Conservation (phyloP, 2,113 vertebrate genomes). For the Hyperopisus bebe region DNA sequence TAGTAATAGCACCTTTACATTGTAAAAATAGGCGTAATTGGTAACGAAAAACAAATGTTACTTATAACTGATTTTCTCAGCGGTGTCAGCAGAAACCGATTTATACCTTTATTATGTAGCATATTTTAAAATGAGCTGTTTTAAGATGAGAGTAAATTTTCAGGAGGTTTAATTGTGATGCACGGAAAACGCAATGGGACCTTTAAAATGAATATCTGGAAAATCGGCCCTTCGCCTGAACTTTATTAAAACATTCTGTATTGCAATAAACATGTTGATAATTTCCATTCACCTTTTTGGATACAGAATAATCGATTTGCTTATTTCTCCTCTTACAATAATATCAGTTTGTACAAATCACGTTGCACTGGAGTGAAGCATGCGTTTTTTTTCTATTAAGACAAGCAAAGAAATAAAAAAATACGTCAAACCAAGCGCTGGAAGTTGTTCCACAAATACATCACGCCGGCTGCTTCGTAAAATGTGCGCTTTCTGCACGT, state of each 20-base stretch:
- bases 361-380: slow-evolving; percentile 55
- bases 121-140: not conserved
- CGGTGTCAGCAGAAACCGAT: not conserved
- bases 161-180: not conserved
- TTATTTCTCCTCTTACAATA: slow-evolving; percentile 46
- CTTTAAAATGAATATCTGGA: slow-evolving; percentile 29
- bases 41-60: not conserved
- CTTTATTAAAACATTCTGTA: slow-evolving; percentile 62
- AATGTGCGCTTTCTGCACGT: slow-evolving; percentile 36
- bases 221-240: slow-evolving; percentile 44
- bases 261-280: slow-evolving; percentile 55
- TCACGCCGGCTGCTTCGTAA: slow-evolving; percentile 8
- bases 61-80: not conserved
- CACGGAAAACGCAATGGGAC: not conserved
- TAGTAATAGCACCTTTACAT: not conserved
- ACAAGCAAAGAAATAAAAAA: slow-evolving; percentile 38
- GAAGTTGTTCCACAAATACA: slow-evolving; percentile 6
- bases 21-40: not conserved
- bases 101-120: not conserved
- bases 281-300: slow-evolving; percentile 52
- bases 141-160: not conserved
- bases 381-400: slow-evolving; percentile 42
- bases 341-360: slow-evolving; percentile 53
- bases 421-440: slow-evolving; percentile 1
- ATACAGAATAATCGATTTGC: slow-evolving; percentile 53